Evolutionary conservation across 2,797 vertebrate species (phyloP), one percentile per base, ranked within the genome.

Genomic region (Propithecus deckenii): DNA sequence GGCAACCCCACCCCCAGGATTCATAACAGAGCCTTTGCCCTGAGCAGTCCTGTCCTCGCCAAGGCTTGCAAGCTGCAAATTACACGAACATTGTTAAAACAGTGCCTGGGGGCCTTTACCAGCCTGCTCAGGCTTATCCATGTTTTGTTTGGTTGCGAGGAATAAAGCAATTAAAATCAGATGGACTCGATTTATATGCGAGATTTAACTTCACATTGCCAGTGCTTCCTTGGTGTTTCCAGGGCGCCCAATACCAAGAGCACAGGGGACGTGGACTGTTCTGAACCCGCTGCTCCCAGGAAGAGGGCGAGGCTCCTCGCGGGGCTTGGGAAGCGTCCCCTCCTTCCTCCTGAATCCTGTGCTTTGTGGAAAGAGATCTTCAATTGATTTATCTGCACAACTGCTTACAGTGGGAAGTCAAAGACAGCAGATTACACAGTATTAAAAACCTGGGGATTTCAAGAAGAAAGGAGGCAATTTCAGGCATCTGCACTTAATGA

Each of bases 141-240:
- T 10, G 67, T 86, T 97, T 96, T 3, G 0, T 96, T 91, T 96
- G 92, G 92, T 96, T 72, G 96, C 93, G 76, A 98, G 95, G 96
- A 96, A 98, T 84, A 95, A 78, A 97, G 85, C 96, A 97, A 97
- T 98, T 97, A 61, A 94, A 89, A 67, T 72, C 2, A 12, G 97
- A 95, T 89, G 97, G 85, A 91, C 89, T 95, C 95, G 41, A 59
- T 95, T 97, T 95, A 41, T 65, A 50, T 1, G 43, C 18, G 87
- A 10, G 91, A 89, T 67, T 91, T 89, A 91, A 79, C 18, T 2
- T 72, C 94, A 79, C 86, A 69, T 67, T 91, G 52, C 67, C 32
- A 46, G 87, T 48, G n/a, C 79, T 80, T 95, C 78, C 87, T 80
- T 84, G 57, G 14, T 14, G 0, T 59, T 97, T 94, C 65, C 90